Evolutionary conservation across 2,113 vertebrate species (phyloP), one percentile per base, ranked within the genome.

Genomic region (Corythoichthys intestinalis): DNA sequence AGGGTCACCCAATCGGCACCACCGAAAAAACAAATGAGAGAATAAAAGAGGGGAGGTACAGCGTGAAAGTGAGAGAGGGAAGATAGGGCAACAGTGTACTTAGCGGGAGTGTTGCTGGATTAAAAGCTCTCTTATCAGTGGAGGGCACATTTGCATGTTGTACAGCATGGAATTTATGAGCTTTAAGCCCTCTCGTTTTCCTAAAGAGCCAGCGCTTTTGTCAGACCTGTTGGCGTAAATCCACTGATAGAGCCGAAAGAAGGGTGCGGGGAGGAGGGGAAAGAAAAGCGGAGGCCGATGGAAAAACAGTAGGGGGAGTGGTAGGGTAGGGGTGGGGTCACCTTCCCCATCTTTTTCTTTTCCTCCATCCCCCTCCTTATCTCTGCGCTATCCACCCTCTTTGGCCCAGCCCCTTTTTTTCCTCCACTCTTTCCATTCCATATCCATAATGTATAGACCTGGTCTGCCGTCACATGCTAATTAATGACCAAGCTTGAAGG

Each of bases 121-220:
- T 92, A 89, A 92, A 91, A 89, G 85, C 86, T 81, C 83, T 84
- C 83, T 91, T 92, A 91, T 91, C 89, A 89, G 84, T 79, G 78
- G 79, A 81, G 86, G 86, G 88, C 85, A 91, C 87, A 90, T 90
- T 91, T 89, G 86, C 87, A 91, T 90, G 86, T 87, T 88, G 79
- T 88, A 90, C 85, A 86, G 87, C 86, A 87, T 67, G 75, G 82
- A 89, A 86, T 89, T 91, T 84, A 90, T 86, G 79, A 88, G 89
- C 86, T 85, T 82, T 88, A 90, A 89, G 86, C 86, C 84, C 76
- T 86, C 86, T 90, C 83, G 65, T 83, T 90, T 90, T 90, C 88
- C 82, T 89, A 73, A 75, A 91, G 84, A 85, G 82, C 80, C 71
- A 13, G n/a, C 75, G 79, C 81, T 83, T 86, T 86, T 87, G 80